Conservation (phyloP, 2,113 vertebrate species). For the Sphyrna mokarran region DNA sequence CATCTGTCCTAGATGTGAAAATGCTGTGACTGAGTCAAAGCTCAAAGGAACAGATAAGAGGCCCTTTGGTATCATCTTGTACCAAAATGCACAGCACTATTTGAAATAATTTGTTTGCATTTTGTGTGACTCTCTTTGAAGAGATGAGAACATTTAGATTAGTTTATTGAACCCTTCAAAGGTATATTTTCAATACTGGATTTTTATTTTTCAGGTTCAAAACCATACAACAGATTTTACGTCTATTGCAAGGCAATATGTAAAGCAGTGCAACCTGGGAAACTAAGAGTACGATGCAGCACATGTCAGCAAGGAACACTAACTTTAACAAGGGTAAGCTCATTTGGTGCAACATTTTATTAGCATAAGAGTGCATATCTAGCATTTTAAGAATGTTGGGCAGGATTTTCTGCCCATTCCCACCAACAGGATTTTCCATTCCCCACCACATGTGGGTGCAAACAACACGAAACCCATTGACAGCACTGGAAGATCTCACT, state of each 20-base stretch:
- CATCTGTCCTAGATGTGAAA: neutral
- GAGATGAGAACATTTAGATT: neutral
- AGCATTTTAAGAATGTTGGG: neutral
- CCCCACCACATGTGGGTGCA: no score
- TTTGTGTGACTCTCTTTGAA: neutral
- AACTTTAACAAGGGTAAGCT: slow-evolving; percentile 69
- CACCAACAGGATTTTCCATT: no score
- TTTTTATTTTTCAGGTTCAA: slow-evolving; percentile 50
- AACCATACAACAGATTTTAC: slow-evolving; percentile 69
- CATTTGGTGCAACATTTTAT: neutral
- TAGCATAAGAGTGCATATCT: neutral
- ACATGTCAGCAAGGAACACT: slow-evolving; percentile 71
- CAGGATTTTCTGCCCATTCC: no score
- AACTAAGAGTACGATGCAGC: slow-evolving; percentile 72
- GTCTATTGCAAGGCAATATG: slow-evolving; percentile 80
- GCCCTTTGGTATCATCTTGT: neutral
- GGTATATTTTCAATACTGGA: neutral
- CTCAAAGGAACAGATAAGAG: neutral
- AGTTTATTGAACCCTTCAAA: neutral
- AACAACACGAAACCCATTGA: no score
- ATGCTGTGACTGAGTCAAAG: neutral
- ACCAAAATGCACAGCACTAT: neutral
- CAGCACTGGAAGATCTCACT: no score
- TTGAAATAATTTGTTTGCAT: neutral
- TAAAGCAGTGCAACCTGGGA: slow-evolving; percentile 68